A percentile compares a stretch with the other conserved stretches of the same genome.
phyloP scores from a whole-genome alignment of 2,113 vertebrate species.

The Microtus montanus region DNA sequence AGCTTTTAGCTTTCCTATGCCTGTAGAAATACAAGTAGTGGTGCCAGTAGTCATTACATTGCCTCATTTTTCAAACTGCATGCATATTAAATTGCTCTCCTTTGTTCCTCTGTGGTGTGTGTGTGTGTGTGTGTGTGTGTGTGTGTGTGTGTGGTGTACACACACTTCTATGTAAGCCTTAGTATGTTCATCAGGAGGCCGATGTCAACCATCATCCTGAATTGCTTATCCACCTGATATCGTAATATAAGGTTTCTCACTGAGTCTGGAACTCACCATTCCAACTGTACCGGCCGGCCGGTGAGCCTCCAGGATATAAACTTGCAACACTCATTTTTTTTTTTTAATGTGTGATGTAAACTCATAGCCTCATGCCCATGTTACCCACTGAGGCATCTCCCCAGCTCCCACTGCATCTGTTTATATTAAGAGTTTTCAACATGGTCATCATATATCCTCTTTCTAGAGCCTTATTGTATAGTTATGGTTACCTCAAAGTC shows the following conservation, averaged over 20 bases:
- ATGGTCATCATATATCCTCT: background rate
- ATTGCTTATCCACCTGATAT: background rate
- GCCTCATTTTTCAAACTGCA: background rate
- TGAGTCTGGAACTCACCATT: background rate
- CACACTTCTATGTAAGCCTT: background rate
- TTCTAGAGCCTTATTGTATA: background rate
- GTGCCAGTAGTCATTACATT: background rate
- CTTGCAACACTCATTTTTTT: background rate
- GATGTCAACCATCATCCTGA: background rate
- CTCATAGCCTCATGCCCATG: background rate
- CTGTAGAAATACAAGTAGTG: background rate
- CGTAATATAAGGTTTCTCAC: background rate
- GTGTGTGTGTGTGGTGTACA: background rate
- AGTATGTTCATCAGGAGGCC: background rate
- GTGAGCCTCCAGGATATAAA: too few species aligned
- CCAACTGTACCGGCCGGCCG: background rate
- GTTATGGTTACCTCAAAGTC: constrained; percentile 5
- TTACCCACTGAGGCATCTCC: background rate
- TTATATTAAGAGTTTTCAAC: background rate
- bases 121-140: background rate
- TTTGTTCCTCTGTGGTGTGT: background rate
- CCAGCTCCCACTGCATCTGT: background rate
- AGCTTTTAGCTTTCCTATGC: background rate
- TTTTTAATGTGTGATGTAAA: background rate
- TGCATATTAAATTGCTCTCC: background rate